Evolutionary conservation across 2,888 invertebrate species (phyloP), one percentile per base, ranked within the genome.

Genomic region (Nasonia oneida): DNA sequence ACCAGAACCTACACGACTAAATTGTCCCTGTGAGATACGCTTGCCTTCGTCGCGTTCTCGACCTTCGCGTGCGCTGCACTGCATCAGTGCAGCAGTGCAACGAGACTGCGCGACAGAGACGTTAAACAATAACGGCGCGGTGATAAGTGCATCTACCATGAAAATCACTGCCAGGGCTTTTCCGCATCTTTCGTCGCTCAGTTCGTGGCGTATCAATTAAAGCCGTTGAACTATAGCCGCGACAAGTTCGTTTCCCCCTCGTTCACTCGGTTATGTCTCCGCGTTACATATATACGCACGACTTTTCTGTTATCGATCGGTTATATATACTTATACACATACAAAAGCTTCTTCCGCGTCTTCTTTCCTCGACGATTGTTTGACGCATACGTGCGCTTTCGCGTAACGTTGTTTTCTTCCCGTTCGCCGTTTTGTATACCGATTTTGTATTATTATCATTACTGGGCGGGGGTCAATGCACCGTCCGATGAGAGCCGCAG

Each of bases 101-200:
- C 53, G 23, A 64, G 61, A 29, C 47, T 47, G 73, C 10, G 71
- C 57, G 10, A 53, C 18, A 23, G 12, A 42, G 47, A n/a, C 73
- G 73, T 23, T n/a, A 42, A 67, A 73, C 73, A 73, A 73, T 47
- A 73, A 73, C 57, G 57, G 89, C 89, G 89, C 89, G 88, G 89
- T 89, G 89, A 89, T 89, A 88, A 90, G 89, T 88, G 86, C 90
- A 90, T 88, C 86, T 87, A 89, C 89, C 90, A 89, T 90, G 90
- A 90, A 90, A 88, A 89, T 87, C 88, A 88, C 67, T 88, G 89
- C 85, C 89, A 89, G 88, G 89, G 89, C 53, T 87, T n/a, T 64
- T 29, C 73, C 10, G 23, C 29, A 15, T 61, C 42, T 67, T n/a
- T 47, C 29, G 1, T 12, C 67, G 81, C 37, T 37, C 4, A 37